Conservation (phyloP, 2,113 vertebrate genomes). For the sheep (Ovis aries) region DNA sequence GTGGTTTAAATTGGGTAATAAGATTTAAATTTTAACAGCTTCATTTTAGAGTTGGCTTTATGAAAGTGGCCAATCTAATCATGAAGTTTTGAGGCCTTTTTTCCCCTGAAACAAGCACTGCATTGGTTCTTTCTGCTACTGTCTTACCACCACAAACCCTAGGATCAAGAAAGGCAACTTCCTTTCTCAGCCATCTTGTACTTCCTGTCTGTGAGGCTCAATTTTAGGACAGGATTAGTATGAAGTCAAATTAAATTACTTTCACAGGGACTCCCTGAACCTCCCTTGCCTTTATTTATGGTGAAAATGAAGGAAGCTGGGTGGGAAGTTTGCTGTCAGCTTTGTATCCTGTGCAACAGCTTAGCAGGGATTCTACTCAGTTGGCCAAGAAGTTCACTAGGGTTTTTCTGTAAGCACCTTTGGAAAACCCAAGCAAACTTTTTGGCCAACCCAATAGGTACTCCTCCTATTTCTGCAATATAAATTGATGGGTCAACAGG, state of each 20-base stretch:
- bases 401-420: background rate
- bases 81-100: background rate
- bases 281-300: constrained; percentile 21
- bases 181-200: constrained; percentile 67
- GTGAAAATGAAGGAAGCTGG: constrained; percentile 7
- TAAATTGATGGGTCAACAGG: background rate
- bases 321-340: background rate
- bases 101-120: background rate
- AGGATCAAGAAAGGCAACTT: constrained; percentile 43
- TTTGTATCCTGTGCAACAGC: background rate
- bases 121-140: background rate
- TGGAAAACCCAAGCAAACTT: background rate
- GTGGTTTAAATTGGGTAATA: background rate
- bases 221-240: constrained; percentile 65
- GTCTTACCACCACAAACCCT: background rate
- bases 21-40: background rate
- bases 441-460: background rate
- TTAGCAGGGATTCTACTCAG: background rate
- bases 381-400: background rate
- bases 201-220: constrained; percentile 51
- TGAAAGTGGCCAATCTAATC: background rate
- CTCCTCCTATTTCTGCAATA: background rate
- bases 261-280: background rate
- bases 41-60: background rate
- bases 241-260: constrained; percentile 43